Conservation (phyloP, 2,888 invertebrate genomes). For the Auanema freiburgensis region DNA sequence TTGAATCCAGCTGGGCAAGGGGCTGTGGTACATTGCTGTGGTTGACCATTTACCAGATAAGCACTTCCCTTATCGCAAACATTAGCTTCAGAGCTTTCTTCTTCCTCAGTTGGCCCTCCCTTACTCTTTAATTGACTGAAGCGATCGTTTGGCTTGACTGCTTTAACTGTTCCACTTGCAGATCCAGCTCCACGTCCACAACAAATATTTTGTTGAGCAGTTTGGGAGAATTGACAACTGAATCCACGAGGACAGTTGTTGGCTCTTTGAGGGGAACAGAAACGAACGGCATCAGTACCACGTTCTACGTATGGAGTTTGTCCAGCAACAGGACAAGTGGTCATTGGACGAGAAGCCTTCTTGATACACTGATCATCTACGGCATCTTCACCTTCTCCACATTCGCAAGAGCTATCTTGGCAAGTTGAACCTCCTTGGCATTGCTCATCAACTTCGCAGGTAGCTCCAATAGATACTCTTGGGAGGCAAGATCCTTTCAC, state of each 20-base stretch:
- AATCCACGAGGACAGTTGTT: conserved; percentile 45
- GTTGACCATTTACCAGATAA: conserved; percentile 55
- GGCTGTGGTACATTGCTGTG: conserved; percentile 56
- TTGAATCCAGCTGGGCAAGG: conserved; percentile 55
- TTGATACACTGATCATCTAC: conserved; percentile 49
- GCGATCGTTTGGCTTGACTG: conserved; percentile 5
- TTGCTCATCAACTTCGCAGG: conserved; percentile 53
- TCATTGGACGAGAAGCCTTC: conserved; percentile 43
- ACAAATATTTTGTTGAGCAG: conserved; percentile 57
- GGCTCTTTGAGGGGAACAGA: conserved; percentile 50
- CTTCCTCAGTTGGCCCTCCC: conserved; percentile 11
- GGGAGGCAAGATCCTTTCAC: conserved; percentile 53
- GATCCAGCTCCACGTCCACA: conserved; percentile 43
- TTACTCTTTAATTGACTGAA: conserved; percentile 14
- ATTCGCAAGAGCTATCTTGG: conserved; percentile 46
- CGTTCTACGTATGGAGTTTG: conserved; percentile 56
- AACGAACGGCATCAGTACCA: conserved; percentile 47
- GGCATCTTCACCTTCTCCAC: conserved; percentile 50
- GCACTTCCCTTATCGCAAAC: conserved; percentile 57
- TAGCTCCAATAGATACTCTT: conserved; percentile 44
- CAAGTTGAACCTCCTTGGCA: conserved; percentile 51
- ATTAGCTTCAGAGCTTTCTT: conserved; percentile 18
- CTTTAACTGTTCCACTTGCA: background rate
- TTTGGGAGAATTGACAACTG: conserved; percentile 58
- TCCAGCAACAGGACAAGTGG: conserved; percentile 57